A percentile compares a stretch with the other conserved stretches of the same genome.
Conservation (phyloP, 2,113 vertebrate genomes). For the Pangasianodon hypophthalmus region DNA sequence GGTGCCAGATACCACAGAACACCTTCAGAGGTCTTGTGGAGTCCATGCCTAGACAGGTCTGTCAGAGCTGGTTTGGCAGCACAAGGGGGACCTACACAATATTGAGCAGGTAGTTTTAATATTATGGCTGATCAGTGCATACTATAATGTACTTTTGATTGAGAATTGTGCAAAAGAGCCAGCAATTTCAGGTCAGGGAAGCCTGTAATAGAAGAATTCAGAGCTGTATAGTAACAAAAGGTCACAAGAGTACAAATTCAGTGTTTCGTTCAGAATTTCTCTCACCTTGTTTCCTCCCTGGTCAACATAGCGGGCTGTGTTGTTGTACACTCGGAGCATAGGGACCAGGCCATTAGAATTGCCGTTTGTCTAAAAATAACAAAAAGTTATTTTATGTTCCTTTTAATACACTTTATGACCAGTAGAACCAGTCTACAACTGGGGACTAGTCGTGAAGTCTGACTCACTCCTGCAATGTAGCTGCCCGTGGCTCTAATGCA, state of each 20-base stretch:
- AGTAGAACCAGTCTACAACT: not conserved
- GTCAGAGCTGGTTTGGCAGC: too few relatives aligned
- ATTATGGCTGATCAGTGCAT: too few relatives aligned
- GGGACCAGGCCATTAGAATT: conserved; percentile 93
- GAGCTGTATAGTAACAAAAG: not conserved
- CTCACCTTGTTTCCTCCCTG: conserved; percentile 96
- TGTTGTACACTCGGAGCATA: conserved; percentile 96
- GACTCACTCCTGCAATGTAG: conserved; percentile 93
- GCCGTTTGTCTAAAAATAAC: conserved; percentile 84
- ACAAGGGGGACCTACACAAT: too few relatives aligned
- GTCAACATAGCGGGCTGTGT: conserved; percentile 95
- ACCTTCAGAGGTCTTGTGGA: too few relatives aligned
- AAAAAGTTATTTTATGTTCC: not conserved
- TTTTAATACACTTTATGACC: not conserved
- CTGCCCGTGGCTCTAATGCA: conserved; percentile 94
- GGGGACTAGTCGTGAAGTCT: too few relatives aligned
- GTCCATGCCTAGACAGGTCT: too few relatives aligned
- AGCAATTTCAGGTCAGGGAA: not conserved
- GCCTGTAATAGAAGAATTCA: not conserved
- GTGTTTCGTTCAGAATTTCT: not conserved
- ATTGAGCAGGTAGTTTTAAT: too few relatives aligned
- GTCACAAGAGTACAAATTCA: not conserved
- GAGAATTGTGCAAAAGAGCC: not conserved
- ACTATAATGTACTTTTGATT: not conserved
- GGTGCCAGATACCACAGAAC: too few relatives aligned